These are phyloP conservation scores for Megalops atlanticus DNA, from an alignment of 2,113 vertebrate species.

Conservation along the genomic window DNA sequence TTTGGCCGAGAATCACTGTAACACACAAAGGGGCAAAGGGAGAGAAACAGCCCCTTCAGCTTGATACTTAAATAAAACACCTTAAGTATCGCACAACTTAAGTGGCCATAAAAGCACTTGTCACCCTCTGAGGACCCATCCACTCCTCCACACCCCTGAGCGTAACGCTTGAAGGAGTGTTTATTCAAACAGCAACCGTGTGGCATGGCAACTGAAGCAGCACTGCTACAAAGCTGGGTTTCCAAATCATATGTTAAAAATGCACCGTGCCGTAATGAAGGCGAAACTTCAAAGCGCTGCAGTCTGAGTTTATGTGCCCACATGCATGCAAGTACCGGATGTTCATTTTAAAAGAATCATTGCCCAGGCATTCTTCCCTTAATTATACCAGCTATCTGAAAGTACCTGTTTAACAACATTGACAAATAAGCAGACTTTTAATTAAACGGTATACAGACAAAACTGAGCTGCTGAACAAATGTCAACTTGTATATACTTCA, in stretches of 20 bases:
- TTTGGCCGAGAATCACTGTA: background rate
- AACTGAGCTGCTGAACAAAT: too few species aligned
- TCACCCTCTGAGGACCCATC: background rate
- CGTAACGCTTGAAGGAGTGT: slow-evolving; percentile 4
- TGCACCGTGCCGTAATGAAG: slow-evolving; percentile 16
- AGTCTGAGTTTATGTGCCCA: background rate
- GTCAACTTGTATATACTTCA: too few species aligned
- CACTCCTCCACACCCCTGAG: background rate
- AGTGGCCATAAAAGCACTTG: background rate
- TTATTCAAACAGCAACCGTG: slow-evolving; percentile 39
- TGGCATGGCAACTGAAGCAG: slow-evolving; percentile 32
- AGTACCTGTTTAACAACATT: background rate
- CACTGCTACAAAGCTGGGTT: slow-evolving; percentile 20
- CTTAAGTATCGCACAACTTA: background rate
- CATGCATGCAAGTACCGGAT: background rate
- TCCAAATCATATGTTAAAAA: slow-evolving; percentile 19
- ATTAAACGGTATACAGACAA: background rate
- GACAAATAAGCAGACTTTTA: background rate
- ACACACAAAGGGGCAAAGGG: background rate
- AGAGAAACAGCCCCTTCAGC: background rate
- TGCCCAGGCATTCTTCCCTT: background rate
- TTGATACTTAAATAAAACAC: slow-evolving; percentile 10
- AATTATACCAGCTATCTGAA: background rate
- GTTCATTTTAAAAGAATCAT: slow-evolving; percentile 16
- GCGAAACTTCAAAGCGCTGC: slow-evolving; percentile 14